Evolutionary conservation across 2,888 invertebrate species (phyloP).

Genomic region (Leptinotarsa haldemani): DNA sequence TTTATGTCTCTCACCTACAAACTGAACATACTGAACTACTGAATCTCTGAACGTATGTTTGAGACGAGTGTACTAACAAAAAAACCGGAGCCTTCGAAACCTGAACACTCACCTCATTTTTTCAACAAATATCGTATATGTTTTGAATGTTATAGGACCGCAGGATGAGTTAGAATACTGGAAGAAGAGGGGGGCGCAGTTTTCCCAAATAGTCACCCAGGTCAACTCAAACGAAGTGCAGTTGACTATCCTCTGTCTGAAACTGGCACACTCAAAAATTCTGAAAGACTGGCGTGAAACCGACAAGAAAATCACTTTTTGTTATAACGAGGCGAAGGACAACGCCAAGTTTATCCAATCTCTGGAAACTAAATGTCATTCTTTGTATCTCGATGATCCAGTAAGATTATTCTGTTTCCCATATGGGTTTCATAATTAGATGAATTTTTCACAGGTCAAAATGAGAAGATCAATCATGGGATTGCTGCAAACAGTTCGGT

Average conservation of each 20-base stretch:
- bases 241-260: slow-evolving; percentile 80
- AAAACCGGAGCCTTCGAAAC: no score
- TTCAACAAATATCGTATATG: not conserved
- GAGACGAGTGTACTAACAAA: no score
- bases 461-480: slow-evolving; percentile 92
- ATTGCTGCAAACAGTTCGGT: slow-evolving; percentile 88
- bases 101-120: no score
- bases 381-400: slow-evolving; percentile 91
- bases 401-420: slow-evolving; percentile 66
- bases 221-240: slow-evolving; percentile 81
- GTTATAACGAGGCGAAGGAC: slow-evolving; percentile 95
- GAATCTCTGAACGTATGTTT: no score
- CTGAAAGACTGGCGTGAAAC: slow-evolving; percentile 85
- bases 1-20: no score
- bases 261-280: slow-evolving; percentile 81
- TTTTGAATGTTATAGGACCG: slow-evolving; percentile 74
- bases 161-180: slow-evolving; percentile 96
- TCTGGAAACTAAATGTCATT: slow-evolving; percentile 94
- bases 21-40: no score
- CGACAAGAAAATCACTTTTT: slow-evolving; percentile 91
- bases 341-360: slow-evolving; percentile 95
- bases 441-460: slow-evolving; percentile 70
- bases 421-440: not conserved
- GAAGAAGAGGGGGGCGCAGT: slow-evolving; percentile 94
- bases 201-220: slow-evolving; percentile 86